These are phyloP conservation scores for Solenopsis invicta DNA, from an alignment of 1,140 invertebrate species.

Conservation along the genomic window DNA sequence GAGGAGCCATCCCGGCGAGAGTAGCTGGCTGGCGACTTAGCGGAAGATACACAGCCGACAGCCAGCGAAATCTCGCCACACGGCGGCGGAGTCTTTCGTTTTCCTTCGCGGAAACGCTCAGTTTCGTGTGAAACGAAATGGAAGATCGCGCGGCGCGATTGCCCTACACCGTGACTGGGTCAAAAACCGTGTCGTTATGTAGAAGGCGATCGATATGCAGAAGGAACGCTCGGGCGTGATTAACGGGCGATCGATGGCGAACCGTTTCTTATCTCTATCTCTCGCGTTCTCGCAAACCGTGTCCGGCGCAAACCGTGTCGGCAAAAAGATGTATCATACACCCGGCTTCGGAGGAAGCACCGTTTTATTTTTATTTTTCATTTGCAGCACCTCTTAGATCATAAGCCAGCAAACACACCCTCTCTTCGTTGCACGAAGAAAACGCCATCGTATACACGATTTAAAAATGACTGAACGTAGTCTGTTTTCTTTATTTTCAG, in stretches of 20 bases:
- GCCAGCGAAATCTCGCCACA: background rate
- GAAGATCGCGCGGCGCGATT: slow-evolving; percentile 10
- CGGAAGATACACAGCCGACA: background rate
- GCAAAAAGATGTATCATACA: slow-evolving; percentile 67
- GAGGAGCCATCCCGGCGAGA: background rate
- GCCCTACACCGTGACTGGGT: slow-evolving; percentile 28
- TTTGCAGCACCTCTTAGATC: slow-evolving; percentile 55
- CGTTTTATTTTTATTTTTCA: slow-evolving; percentile 38
- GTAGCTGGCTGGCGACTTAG: background rate
- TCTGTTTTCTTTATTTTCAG: slow-evolving; percentile 81
- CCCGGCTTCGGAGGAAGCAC: slow-evolving; percentile 54
- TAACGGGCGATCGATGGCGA: slow-evolving; percentile 36
- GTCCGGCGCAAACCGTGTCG: background rate
- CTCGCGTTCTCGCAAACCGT: background rate
- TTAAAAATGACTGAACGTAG: background rate
- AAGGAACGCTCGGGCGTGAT: slow-evolving; percentile 25
- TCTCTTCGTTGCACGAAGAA: slow-evolving; percentile 61
- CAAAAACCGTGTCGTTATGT: slow-evolving; percentile 41
- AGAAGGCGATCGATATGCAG: slow-evolving; percentile 39
- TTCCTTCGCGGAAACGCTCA: background rate
- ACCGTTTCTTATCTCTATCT: slow-evolving; percentile 25
- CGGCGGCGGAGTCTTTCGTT: background rate
- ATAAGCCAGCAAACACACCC: slow-evolving; percentile 26
- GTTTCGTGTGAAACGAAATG: slow-evolving; percentile 3
- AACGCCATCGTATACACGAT: background rate